Base-by-base conservation (phyloP, 35 echinoderm and acorn worm genomes). In the Strongylocentrotus purpuratus region DNA sequence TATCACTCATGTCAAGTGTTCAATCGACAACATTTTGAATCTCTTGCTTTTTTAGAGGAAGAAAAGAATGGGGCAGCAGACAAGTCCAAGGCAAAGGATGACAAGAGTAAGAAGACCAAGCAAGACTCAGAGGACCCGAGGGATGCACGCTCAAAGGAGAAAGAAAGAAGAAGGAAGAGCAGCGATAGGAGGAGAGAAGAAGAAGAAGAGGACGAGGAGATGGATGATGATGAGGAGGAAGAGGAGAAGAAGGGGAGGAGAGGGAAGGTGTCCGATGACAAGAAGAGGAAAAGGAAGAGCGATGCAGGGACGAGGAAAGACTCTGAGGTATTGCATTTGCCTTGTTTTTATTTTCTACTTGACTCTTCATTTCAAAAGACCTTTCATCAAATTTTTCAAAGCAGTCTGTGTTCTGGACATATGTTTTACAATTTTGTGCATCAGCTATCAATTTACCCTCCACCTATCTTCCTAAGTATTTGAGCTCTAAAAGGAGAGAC, bases 271-370 rank as follows among this genome's bases (percentile, higher is more conserved):
- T 41, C 18, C 4, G 55, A 92, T 17, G 96, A 96, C n/a, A 96
- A 96, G 61, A 96, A 96, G 65, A 96, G 85, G 35, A 92, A 95
- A 58, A 60, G 50, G 13, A 61, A 58, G 33, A 92, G 50, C 28
- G 33, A 92, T 93, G 86, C 25, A 31, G 47, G 93, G 4, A 32
- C 89, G 4, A 55, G 45, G 47, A 94, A 93, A 32, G 92, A 90
- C 35, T 94, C 28, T 45, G 85, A 94, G 70, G 96, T 94, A 93
- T 35, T 89, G 50, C 15, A 55, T 55, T 55, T 78, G 20, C 4
- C 4, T 22, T 78, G 65, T 5, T 78, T 59, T 59, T 2, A n/a
- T 78, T 78, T 78, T 78, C 65, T 28, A n/a, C 8, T 28, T 78
- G 4, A 28, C 65, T 78, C 15, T 12, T 55, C 15, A 55, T 55